Evolutionary conservation across 2,888 invertebrate species (phyloP).

Genomic region (Eubasilissa splendida): DNA sequence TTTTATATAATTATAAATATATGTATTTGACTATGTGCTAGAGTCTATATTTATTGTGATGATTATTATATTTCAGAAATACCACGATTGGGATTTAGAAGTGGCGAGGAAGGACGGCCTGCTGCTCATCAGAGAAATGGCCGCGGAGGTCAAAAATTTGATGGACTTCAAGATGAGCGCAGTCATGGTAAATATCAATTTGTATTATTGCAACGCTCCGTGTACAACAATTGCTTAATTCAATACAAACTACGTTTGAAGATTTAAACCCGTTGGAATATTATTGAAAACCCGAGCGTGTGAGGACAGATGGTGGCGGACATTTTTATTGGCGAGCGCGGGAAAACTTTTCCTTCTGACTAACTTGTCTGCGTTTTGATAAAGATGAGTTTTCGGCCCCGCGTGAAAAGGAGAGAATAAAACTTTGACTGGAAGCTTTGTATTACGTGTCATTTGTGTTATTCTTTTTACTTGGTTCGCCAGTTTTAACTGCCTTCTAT

Average conservation of each 20-base stretch:
- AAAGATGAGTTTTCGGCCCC: constrained; percentile 1
- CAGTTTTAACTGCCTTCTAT: neutral
- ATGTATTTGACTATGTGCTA: neutral
- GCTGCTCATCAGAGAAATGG: constrained; percentile 88
- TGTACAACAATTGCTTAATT: neutral
- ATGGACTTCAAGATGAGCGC: constrained; percentile 94
- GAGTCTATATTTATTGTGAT: constrained; percentile 17
- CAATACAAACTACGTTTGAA: neutral
- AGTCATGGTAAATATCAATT: constrained; percentile 84
- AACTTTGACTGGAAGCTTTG: neutral
- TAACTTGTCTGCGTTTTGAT: neutral
- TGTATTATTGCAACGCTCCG: neutral
- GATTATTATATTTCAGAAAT: constrained; percentile 77
- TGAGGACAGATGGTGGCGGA: constrained; percentile 41
- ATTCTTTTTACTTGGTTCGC: neutral
- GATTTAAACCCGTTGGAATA: constrained; percentile 30
- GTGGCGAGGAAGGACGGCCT: constrained; percentile 89
- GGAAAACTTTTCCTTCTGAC: constrained; percentile 23
- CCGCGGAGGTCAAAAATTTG: constrained; percentile 92
- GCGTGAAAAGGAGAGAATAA: neutral
- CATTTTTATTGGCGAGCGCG: constrained; percentile 40
- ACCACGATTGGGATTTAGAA: constrained; percentile 83
- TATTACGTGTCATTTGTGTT: neutral
- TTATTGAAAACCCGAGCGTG: constrained; percentile 28
- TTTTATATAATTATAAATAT: too few relatives aligned